Conservation (phyloP, 2,113 vertebrate genomes). For the Calidris pygmaea region DNA sequence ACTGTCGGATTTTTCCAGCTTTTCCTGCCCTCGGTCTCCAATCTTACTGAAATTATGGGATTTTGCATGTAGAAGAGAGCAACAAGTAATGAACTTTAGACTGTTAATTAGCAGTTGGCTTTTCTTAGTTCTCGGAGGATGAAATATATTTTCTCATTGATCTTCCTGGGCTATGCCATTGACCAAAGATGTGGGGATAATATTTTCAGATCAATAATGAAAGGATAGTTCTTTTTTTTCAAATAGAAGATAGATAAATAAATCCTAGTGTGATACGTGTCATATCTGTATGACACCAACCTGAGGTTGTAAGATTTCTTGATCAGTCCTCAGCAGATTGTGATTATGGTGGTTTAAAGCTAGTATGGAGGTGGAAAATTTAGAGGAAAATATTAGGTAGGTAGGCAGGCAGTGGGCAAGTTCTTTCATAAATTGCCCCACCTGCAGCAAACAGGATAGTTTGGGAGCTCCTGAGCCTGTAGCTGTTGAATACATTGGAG, state of each 20-base stretch:
- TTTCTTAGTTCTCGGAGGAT: background rate
- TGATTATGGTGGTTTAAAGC: background rate
- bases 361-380: background rate
- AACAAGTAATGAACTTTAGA: background rate
- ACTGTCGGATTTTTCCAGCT: background rate
- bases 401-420: background rate
- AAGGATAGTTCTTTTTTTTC: background rate
- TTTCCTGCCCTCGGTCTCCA: background rate
- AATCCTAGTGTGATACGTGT: background rate
- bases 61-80: background rate
- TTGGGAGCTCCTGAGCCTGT: background rate
- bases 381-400: background rate
- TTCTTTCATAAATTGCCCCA: background rate
- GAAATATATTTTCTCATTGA: background rate
- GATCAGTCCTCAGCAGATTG: background rate
- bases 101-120: background rate
- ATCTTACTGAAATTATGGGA: fast-evolving
- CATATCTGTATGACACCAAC: no score
- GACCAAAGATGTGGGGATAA: background rate
- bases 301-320: background rate
- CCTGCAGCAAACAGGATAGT: background rate
- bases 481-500: background rate
- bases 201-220: background rate
- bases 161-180: background rate
- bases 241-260: background rate